These are phyloP conservation scores for Sebastes itinus DNA, from an alignment of 2,797 vertebrate genomes.

Conservation along the genomic window DNA sequence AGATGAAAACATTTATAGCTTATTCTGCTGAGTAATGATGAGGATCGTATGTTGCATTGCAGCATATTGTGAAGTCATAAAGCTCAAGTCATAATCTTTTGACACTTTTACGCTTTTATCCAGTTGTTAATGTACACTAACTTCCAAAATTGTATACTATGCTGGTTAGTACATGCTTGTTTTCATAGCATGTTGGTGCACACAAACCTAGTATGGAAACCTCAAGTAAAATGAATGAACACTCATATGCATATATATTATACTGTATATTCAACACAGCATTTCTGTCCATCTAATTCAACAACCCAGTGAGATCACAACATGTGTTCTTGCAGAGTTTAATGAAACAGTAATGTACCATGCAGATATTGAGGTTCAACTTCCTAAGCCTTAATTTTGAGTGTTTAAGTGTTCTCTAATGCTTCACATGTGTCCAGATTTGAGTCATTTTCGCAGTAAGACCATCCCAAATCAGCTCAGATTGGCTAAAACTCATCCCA, in stretches of 20 bases:
- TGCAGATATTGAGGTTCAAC: background rate
- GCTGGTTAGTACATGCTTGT: background rate
- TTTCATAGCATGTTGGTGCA: background rate
- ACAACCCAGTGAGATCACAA: background rate
- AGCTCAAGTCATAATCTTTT: background rate
- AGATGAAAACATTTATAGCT: slow-evolving; percentile 1
- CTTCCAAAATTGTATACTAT: background rate
- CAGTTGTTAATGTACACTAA: background rate
- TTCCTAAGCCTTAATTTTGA: background rate
- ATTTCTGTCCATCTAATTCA: background rate
- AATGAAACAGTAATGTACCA: background rate
- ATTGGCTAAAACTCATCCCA: background rate
- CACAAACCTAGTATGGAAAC: background rate
- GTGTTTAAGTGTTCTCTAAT: background rate
- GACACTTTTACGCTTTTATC: background rate
- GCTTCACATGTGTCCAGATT: background rate
- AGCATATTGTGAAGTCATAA: background rate
- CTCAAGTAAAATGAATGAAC: background rate
- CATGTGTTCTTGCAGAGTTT: background rate
- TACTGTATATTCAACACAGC: background rate
- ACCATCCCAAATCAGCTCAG: background rate
- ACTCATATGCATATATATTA: background rate
- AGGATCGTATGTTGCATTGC: background rate
- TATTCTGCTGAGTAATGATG: background rate
- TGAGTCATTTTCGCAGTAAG: background rate